A percentile compares a stretch with the other conserved stretches of the same genome.
Conservation (phyloP, 1,140 invertebrate species). For the Microvelia longipes region DNA sequence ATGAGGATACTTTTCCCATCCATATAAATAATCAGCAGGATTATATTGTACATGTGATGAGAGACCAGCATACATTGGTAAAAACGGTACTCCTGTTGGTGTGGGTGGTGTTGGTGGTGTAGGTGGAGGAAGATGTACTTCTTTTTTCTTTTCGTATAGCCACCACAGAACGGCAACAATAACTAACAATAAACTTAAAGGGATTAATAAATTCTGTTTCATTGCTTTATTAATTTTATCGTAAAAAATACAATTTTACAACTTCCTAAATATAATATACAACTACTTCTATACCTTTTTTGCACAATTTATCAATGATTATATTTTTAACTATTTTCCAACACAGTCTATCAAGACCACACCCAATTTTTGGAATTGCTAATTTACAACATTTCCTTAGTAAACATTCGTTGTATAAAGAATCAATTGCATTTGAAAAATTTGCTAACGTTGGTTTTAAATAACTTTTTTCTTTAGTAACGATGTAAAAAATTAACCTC, state of each 20-base stretch:
- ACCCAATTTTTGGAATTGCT: neutral
- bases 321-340: neutral
- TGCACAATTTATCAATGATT: neutral
- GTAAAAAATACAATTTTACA: neutral
- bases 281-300: neutral
- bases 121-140: neutral
- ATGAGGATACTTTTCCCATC: neutral
- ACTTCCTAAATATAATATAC: neutral
- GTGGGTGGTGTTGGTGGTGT: neutral
- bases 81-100: neutral
- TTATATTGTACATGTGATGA: neutral
- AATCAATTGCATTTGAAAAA: neutral
- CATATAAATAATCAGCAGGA: neutral
- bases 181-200: neutral
- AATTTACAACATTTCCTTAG: neutral
- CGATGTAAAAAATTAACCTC: neutral
- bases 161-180: neutral
- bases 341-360: neutral
- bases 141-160: neutral
- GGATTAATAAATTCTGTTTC: neutral
- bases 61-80: neutral
- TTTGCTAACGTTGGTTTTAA: neutral
- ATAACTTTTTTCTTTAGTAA: neutral
- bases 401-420: neutral
- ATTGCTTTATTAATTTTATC: neutral